Evolutionary conservation across 2,797 vertebrate genomes (phyloP).

Genomic region (Pseudocheirus occidentalis): DNA sequence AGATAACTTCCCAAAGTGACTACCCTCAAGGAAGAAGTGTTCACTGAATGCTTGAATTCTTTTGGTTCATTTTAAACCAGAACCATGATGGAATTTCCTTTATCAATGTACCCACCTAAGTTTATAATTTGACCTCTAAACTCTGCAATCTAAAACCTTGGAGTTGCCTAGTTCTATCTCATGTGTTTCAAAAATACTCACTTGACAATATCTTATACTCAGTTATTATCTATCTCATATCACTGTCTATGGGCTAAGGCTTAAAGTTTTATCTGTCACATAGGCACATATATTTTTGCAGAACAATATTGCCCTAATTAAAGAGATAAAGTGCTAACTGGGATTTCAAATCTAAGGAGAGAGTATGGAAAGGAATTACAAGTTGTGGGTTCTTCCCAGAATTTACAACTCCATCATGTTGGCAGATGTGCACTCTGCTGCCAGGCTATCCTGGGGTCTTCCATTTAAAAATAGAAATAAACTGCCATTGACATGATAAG

Average conservation of each 20-base stretch:
- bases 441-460: background rate
- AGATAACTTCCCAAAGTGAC: background rate
- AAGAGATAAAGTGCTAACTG: background rate
- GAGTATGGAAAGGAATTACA: background rate
- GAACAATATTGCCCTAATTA: background rate
- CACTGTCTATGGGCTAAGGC: background rate
- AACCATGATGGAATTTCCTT: background rate
- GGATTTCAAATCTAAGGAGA: background rate
- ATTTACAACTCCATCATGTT: background rate
- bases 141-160: background rate
- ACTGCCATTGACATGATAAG: background rate
- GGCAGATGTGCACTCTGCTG: background rate
- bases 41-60: background rate
- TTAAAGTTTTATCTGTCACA: background rate
- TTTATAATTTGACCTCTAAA: background rate
- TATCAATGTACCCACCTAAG: background rate
- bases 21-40: background rate
- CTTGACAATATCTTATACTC: background rate
- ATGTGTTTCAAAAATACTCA: background rate
- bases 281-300: background rate
- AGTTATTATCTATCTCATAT: background rate
- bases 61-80: background rate
- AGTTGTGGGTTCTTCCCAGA: background rate
- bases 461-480: background rate
- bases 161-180: background rate